Evolutionary conservation across 2,113 vertebrate species (phyloP), one percentile per base, ranked within the genome.

Genomic region (Neotoma lepida): DNA sequence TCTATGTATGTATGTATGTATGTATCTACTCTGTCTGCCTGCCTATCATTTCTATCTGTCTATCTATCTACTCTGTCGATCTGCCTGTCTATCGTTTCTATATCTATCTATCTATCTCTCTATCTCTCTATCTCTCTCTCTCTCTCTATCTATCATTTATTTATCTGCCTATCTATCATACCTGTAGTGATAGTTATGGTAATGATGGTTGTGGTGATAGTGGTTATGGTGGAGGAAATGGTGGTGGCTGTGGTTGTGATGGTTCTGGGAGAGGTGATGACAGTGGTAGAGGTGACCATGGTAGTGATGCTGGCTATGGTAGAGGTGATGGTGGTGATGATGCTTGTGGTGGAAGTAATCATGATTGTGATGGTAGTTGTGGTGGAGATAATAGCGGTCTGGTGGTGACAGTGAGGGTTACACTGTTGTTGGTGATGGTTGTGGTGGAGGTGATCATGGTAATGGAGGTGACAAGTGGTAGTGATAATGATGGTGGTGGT

Each of bases 371-470:
- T 10, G 56, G 22, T 39, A 2, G 6, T 26, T 20, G 22, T 51
- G 51, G 63, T 64, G 63, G 63, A 12, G n/a, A 9, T 24, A 6
- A 51, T 12, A 44, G 22, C 14, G 41, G 2, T 84, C 35, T 35
- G 88, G 4, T 41, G 12, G 6, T 28, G 1, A 4, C 22, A 18
- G 2, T 9, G 9, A 12, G 63, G 30, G 20, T 4, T 17, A 44
- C n/a, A 13, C 1, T 9, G 44, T 1, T 70, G 20, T 2, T 24
- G 82, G 7, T 41, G 17, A 3, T 30, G 1, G 18, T 7, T 8
- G 17, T 28, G 12, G 3, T 41, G 33, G 4, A 41, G 28, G 15
- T 64, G 28, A 1, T 26, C 4, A 1, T 68, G 22, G 9, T 73
- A 4, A 8, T 74, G 6, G 28, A 30, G 58, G 24, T 46, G 35